A percentile compares a stretch with the other conserved stretches of the same genome.
These are phyloP conservation scores for Sminthurides aquaticus DNA, from an alignment of 2,888 invertebrate species.

Conservation along the genomic window DNA sequence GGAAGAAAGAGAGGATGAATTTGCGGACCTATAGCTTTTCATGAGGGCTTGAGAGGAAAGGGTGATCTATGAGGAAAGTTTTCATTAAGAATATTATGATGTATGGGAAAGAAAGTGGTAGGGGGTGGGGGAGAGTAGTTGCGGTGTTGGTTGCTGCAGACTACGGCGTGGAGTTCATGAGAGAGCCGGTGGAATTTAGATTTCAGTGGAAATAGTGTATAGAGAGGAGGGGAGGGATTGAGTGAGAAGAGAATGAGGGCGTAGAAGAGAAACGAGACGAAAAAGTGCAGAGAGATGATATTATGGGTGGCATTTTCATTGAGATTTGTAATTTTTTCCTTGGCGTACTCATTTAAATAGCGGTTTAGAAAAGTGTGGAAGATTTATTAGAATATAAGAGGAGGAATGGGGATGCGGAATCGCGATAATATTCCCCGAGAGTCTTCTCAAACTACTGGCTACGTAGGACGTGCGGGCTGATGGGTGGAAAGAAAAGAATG, in stretches of 20 bases:
- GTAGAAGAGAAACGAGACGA: not conserved
- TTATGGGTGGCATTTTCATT: not conserved
- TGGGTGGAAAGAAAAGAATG: not conserved
- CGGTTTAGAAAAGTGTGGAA: not conserved
- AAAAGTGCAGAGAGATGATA: not conserved
- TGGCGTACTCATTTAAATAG: not conserved
- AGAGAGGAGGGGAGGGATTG: too few species aligned
- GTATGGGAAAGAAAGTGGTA: conserved; percentile 15
- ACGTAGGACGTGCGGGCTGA: not conserved
- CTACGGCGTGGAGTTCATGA: too few species aligned
- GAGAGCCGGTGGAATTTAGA: too few species aligned
- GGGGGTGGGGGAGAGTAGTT: not conserved
- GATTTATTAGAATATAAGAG: not conserved
- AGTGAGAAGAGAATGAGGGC: not conserved
- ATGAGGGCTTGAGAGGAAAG: conserved; percentile 14
- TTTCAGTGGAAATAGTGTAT: too few species aligned
- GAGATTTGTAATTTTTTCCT: not conserved
- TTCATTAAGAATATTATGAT: conserved; percentile 29
- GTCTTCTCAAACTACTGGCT: not conserved
- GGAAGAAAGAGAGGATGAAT: not conserved
- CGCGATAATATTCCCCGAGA: not conserved
- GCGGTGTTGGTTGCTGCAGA: too few species aligned
- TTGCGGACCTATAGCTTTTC: conserved; percentile 16
- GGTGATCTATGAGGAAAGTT: conserved; percentile 27
- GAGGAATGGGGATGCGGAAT: not conserved